These are phyloP conservation scores for Oppia nitens DNA, from an alignment of 1,140 invertebrate species.

Conservation along the genomic window DNA sequence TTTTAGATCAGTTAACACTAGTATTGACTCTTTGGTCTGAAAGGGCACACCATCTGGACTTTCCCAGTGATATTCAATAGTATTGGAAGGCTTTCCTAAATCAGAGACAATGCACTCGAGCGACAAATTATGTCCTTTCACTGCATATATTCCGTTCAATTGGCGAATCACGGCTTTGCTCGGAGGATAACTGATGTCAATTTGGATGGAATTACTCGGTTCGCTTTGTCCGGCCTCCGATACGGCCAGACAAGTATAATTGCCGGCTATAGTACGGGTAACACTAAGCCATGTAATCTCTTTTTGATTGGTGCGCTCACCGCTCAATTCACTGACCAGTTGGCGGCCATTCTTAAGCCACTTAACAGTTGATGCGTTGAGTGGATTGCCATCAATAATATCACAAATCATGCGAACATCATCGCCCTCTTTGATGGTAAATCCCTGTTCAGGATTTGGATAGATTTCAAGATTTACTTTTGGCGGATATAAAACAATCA, in stretches of 20 bases:
- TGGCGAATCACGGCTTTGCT: conserved; percentile 24
- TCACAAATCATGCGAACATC: conserved; percentile 50
- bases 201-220: conserved; percentile 16
- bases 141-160: conserved; percentile 11
- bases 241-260: conserved; percentile 70
- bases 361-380: conserved; percentile 31
- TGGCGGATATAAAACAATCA: conserved; percentile 36
- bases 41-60: conserved; percentile 16
- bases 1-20: conserved; percentile 14
- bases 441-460: not conserved
- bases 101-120: conserved; percentile 64
- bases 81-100: conserved; percentile 48
- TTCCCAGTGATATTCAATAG: conserved; percentile 27
- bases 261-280: conserved; percentile 66
- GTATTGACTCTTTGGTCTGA: conserved; percentile 12
- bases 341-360: conserved; percentile 50
- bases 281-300: conserved; percentile 38
- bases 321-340: conserved; percentile 46
- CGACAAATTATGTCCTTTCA: conserved; percentile 53
- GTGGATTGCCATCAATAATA: conserved; percentile 40
- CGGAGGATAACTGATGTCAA: conserved; percentile 17
- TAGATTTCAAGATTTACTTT: conserved; percentile 50
- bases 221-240: conserved; percentile 70
- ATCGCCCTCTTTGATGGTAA: conserved; percentile 50
- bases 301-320: conserved; percentile 41